These are phyloP conservation scores for Lethenteron reissneri DNA, from an alignment of 2,113 vertebrate species.

Conservation along the genomic window DNA sequence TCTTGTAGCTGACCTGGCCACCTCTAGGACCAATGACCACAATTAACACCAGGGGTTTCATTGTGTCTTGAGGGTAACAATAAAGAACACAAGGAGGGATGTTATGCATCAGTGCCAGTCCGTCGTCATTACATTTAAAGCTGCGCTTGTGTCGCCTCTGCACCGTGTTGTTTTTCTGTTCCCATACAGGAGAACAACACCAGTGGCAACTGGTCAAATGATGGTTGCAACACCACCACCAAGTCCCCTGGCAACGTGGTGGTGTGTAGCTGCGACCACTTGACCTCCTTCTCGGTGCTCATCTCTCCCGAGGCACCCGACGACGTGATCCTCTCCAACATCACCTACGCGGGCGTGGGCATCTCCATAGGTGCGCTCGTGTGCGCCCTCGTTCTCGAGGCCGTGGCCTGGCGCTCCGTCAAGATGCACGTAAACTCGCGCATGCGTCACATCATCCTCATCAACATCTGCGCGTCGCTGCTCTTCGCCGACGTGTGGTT, in stretches of 20 bases:
- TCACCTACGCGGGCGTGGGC: constrained; percentile 37
- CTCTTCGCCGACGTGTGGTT: constrained; percentile 44
- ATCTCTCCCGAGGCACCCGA: constrained; percentile 25
- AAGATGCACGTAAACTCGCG: constrained; percentile 36
- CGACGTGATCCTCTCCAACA: background rate
- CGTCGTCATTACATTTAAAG: too few species aligned
- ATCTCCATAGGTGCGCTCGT: constrained; percentile 41
- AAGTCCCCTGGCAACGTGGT: constrained; percentile 4
- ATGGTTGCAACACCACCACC: too few species aligned
- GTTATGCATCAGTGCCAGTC: too few species aligned
- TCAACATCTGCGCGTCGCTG: constrained; percentile 44
- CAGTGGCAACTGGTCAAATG: too few species aligned
- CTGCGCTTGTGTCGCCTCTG: too few species aligned
- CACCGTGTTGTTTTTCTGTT: too few species aligned
- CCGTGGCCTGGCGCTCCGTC: constrained; percentile 31
- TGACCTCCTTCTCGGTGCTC: constrained; percentile 55
- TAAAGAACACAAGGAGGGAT: too few species aligned
- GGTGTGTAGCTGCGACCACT: constrained; percentile 32
- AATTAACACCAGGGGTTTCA: too few species aligned
- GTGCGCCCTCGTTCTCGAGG: constrained; percentile 40
- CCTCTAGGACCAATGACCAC: too few species aligned
- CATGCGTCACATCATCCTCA: constrained; percentile 43
- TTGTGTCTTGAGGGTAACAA: too few species aligned
- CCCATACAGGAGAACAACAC: too few species aligned
- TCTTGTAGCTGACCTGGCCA: too few species aligned